Conservation (phyloP, 2,797 vertebrate species). For the Ibycter americanus region DNA sequence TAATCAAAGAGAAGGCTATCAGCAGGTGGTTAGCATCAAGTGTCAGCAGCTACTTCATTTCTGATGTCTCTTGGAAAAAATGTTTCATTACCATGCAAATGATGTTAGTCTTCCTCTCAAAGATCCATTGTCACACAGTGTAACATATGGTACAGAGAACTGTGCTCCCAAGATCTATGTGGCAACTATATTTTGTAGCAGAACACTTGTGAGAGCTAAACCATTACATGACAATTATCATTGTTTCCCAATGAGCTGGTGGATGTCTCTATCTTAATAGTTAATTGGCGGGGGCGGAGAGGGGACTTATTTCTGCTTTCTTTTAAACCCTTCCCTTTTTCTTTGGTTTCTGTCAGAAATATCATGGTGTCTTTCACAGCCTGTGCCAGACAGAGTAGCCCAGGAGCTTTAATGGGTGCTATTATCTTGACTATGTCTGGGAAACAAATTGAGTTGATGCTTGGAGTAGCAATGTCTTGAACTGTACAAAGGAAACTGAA, state of each 20-base stretch:
- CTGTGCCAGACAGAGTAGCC: neutral
- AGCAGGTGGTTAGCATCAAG: conserved; percentile 25
- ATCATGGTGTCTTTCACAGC: neutral
- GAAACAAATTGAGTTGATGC: neutral
- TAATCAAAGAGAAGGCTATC: conserved; percentile 33
- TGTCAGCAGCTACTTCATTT: neutral
- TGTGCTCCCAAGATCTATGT: neutral
- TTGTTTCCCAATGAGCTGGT: neutral
- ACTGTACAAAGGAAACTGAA: neutral
- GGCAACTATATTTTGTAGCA: neutral
- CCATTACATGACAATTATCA: neutral
- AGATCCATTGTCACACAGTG: neutral
- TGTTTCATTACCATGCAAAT: conserved; percentile 46
- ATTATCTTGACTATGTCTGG: neutral
- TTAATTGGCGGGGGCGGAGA: neutral
- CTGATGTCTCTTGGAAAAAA: conserved; percentile 1
- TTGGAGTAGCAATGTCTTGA: neutral
- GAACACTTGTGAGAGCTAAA: neutral
- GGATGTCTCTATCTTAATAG: neutral
- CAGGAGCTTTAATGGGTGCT: neutral
- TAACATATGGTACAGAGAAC: neutral
- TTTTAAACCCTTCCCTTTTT: neutral
- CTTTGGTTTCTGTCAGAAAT: neutral
- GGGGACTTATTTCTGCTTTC: neutral
- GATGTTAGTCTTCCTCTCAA: neutral